These are phyloP conservation scores for Pseudopodoces humilis DNA, from an alignment of 2,113 vertebrate species.

Conservation along the genomic window DNA sequence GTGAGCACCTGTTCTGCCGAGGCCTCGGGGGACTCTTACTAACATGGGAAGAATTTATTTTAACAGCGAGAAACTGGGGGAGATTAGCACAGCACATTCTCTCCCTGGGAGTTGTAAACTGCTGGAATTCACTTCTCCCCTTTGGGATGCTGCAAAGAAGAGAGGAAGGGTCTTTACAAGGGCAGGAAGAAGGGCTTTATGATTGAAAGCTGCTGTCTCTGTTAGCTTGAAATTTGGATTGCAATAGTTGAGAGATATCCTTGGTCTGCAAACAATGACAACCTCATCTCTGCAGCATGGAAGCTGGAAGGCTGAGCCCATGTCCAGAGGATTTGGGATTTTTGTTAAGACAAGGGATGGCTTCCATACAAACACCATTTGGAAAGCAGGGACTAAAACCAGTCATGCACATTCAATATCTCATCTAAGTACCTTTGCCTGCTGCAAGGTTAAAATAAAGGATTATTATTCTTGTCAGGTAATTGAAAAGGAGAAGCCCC, in stretches of 20 bases:
- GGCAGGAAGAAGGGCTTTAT: not conserved
- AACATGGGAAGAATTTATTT: conserved; percentile 72
- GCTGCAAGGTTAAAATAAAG: not conserved
- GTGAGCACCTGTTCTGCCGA: conserved; percentile 72
- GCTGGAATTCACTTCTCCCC: conserved; percentile 48
- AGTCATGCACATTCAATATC: not conserved
- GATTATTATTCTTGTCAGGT: not conserved
- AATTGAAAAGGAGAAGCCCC: not conserved
- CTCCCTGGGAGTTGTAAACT: conserved; percentile 18
- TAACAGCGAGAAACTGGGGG: conserved; percentile 2
- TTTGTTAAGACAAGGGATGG: not conserved
- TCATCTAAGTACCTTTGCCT: not conserved
- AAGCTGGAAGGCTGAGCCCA: not conserved
- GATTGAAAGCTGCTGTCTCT: not conserved
- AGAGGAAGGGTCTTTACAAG: not conserved
- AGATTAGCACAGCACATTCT: conserved; percentile 44
- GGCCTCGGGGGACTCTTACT: conserved; percentile 67
- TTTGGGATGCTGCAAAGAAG: not conserved
- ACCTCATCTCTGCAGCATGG: not conserved
- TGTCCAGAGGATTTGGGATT: not conserved
- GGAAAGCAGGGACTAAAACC: not conserved
- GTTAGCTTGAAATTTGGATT: not conserved
- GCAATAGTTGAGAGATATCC: not conserved
- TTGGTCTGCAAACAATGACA: not conserved
- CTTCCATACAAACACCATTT: not conserved